phyloP scores from a whole-genome alignment of 2,113 vertebrate genomes.

The Apteryx mantelli region DNA sequence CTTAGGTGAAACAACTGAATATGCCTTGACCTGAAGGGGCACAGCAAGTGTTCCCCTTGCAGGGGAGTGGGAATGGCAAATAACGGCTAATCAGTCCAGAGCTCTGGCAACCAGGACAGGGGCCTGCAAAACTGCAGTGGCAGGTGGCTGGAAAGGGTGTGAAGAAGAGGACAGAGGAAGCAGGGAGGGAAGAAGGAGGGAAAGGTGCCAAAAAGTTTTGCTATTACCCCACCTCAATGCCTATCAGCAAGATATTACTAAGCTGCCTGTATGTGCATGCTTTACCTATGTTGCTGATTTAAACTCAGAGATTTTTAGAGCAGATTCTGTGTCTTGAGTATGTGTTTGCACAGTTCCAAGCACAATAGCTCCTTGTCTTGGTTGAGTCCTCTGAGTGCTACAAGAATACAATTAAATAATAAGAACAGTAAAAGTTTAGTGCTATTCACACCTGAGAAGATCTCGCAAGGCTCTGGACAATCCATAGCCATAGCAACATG shows the following conservation, averaged over 20 bases:
- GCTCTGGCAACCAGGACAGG: not conserved
- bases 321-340: rapidly evolving
- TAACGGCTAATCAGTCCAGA: no score
- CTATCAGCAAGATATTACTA: not conserved
- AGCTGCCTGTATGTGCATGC: not conserved
- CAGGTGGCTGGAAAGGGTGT: not conserved
- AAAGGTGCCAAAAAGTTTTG: not conserved
- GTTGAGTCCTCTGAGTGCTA: not conserved
- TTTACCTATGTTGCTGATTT: not conserved
- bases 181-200: not conserved
- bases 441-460: constrained; percentile 6
- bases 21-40: not conserved
- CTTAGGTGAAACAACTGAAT: not conserved
- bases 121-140: not conserved
- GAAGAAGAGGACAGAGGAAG: not conserved
- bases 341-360: not conserved
- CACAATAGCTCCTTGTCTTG: constrained; percentile 23
- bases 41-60: no score
- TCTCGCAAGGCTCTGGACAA: not conserved
- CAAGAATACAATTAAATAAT: not conserved
- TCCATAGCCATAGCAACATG: not conserved
- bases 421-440: not conserved
- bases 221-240: not conserved
- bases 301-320: not conserved
- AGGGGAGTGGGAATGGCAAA: not conserved